phyloP scores from a whole-genome alignment of 2,888 invertebrate species.

The Belgica antarctica region DNA sequence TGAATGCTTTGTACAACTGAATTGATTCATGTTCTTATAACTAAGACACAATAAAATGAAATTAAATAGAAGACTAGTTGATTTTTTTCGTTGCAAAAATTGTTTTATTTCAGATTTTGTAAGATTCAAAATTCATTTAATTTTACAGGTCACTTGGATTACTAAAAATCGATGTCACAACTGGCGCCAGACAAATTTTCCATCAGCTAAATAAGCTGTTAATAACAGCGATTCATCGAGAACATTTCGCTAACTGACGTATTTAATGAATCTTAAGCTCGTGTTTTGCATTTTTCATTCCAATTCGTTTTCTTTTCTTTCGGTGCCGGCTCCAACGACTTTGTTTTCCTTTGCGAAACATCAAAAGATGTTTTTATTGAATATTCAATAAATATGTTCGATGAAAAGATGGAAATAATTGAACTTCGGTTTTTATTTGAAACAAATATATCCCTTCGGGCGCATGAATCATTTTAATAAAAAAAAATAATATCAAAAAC shows the following conservation, averaged over 20 bases:
- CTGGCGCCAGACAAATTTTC: too few relatives aligned
- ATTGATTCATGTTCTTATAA: too few relatives aligned
- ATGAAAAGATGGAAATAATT: slow-evolving; percentile 33
- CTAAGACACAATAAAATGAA: too few relatives aligned
- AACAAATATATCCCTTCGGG: slow-evolving; percentile 33
- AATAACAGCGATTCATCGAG: too few relatives aligned
- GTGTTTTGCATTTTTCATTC: slow-evolving; percentile 12
- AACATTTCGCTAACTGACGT: background rate
- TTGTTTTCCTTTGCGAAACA: slow-evolving; percentile 18
- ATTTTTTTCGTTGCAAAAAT: too few relatives aligned
- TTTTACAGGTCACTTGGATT: too few relatives aligned
- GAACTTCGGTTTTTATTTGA: slow-evolving; percentile 41
- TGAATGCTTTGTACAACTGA: too few relatives aligned
- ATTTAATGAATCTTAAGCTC: background rate
- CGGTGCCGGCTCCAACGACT: background rate
- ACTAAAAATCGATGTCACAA: too few relatives aligned
- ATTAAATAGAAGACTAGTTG: too few relatives aligned
- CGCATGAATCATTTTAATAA: slow-evolving; percentile 34
- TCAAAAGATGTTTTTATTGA: slow-evolving; percentile 16
- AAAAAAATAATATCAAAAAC: slow-evolving; percentile 40
- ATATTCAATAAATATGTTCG: slow-evolving; percentile 8
- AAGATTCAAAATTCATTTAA: too few relatives aligned
- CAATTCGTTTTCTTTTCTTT: background rate
- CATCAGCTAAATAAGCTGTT: too few relatives aligned
- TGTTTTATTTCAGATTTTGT: too few relatives aligned